phyloP scores from a whole-genome alignment of 2,113 vertebrate genomes.

The Tragelaphus imberbis region DNA sequence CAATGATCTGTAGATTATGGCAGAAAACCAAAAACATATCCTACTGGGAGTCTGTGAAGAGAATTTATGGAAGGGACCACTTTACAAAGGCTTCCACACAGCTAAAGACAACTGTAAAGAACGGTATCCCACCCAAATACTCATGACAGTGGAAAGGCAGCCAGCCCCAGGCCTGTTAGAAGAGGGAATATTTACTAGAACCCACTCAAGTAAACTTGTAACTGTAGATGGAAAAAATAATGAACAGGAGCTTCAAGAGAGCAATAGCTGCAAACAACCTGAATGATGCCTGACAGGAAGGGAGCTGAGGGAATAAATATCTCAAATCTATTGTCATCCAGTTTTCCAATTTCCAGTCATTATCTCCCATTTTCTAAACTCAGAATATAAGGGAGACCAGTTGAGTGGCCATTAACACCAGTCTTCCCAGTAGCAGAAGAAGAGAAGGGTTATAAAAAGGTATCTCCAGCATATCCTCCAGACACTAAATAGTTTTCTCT shows the following conservation, averaged over 20 bases:
- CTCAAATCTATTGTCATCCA: neutral
- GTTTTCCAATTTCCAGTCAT: neutral
- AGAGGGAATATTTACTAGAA: neutral
- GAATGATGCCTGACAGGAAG: neutral
- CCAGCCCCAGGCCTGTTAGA: neutral
- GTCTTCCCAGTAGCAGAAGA: neutral
- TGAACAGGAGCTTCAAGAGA: neutral
- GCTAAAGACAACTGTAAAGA: neutral
- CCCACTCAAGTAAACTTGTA: neutral
- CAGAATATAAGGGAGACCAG: neutral
- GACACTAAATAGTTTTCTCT: neutral
- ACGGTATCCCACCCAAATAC: neutral
- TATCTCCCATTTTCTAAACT: neutral
- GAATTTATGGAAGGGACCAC: neutral
- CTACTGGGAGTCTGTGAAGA: neutral
- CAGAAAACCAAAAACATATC: neutral
- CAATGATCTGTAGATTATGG: neutral
- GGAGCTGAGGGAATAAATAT: neutral
- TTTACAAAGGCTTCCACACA: neutral
- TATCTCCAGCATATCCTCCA: neutral
- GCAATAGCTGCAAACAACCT: neutral
- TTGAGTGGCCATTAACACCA: neutral
- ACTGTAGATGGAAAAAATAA: neutral
- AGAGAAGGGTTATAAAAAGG: neutral
- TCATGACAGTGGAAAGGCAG: neutral